Evolutionary conservation across 2,888 invertebrate genomes (phyloP).

Genomic region (Eupithecia insigniata): DNA sequence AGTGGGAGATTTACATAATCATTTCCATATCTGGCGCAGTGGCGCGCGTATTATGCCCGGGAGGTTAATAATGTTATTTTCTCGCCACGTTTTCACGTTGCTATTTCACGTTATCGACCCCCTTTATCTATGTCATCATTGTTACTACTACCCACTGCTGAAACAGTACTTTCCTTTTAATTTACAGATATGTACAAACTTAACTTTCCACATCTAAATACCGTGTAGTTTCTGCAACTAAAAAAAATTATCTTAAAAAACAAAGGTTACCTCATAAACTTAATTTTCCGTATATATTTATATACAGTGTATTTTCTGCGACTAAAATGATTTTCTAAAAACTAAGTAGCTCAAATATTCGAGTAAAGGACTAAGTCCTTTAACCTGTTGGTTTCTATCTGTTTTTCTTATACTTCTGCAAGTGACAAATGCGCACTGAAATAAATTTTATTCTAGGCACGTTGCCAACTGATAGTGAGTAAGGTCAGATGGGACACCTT

Average conservation of each 20-base stretch:
- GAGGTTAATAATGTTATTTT: constrained; percentile 85
- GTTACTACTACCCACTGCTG: constrained; percentile 80
- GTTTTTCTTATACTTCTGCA: constrained; percentile 24
- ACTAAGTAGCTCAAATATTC: not conserved
- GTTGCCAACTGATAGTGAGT: constrained; percentile 32
- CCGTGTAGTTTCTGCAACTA: too few relatives aligned
- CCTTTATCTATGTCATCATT: constrained; percentile 82
- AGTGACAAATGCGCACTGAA: constrained; percentile 32
- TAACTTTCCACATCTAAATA: too few relatives aligned
- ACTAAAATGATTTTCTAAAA: not conserved
- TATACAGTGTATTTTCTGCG: not conserved
- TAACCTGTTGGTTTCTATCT: constrained; percentile 34
- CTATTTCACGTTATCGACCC: constrained; percentile 82
- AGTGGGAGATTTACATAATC: constrained; percentile 84
- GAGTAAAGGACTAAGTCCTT: constrained; percentile 4
- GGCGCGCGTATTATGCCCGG: constrained; percentile 83
- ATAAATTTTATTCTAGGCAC: constrained; percentile 36
- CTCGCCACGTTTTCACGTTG: constrained; percentile 83
- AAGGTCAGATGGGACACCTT: constrained; percentile 32
- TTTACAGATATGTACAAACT: too few relatives aligned
- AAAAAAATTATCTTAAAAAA: too few relatives aligned
- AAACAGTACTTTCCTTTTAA: constrained; percentile 61
- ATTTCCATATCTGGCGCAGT: constrained; percentile 84
- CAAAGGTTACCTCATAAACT: not conserved
- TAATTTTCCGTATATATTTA: not conserved